These are phyloP conservation scores for Tachina grossa DNA, from an alignment of 2,888 invertebrate species.

Conservation along the genomic window DNA sequence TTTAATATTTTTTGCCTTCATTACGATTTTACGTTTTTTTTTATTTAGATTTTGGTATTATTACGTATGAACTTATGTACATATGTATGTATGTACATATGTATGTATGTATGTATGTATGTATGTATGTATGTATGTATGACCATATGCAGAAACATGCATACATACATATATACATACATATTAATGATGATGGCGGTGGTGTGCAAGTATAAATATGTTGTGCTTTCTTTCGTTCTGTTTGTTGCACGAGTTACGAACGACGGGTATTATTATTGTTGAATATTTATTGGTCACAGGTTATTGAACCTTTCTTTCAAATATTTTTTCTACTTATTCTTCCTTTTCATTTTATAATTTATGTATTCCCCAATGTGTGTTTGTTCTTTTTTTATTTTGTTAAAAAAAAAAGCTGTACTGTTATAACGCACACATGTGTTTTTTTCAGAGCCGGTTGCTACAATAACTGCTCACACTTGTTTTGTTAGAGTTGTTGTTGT, in stretches of 20 bases:
- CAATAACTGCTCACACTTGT: slow-evolving; percentile 32
- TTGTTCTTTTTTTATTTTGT: slow-evolving; percentile 7
- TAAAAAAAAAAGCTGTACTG: slow-evolving; percentile 36
- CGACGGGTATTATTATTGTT: slow-evolving; percentile 36
- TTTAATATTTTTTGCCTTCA: slow-evolving; percentile 35
- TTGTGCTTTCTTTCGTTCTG: slow-evolving; percentile 23
- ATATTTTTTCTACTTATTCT: slow-evolving; percentile 7
- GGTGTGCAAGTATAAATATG: not conserved
- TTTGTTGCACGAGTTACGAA: slow-evolving; percentile 23
- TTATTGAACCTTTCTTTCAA: slow-evolving; percentile 66
- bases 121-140: too few species aligned
- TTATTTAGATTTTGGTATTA: slow-evolving; percentile 3
- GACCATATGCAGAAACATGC: not conserved
- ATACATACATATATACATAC: not conserved
- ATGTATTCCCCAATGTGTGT: not conserved
- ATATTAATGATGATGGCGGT: slow-evolving; percentile 24
- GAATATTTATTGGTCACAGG: slow-evolving; percentile 65
- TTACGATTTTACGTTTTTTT: slow-evolving; percentile 40
- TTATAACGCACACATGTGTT: slow-evolving; percentile 23
- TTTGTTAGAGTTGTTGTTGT: not conserved
- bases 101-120: not conserved
- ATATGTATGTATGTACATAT: not conserved
- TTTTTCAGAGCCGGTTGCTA: slow-evolving; percentile 27
- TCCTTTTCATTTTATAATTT: slow-evolving; percentile 1
- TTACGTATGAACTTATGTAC: too few species aligned